Evolutionary conservation across 2,888 invertebrate genomes (phyloP), one percentile per base, ranked within the genome.

Genomic region (Deilephila porcellus): DNA sequence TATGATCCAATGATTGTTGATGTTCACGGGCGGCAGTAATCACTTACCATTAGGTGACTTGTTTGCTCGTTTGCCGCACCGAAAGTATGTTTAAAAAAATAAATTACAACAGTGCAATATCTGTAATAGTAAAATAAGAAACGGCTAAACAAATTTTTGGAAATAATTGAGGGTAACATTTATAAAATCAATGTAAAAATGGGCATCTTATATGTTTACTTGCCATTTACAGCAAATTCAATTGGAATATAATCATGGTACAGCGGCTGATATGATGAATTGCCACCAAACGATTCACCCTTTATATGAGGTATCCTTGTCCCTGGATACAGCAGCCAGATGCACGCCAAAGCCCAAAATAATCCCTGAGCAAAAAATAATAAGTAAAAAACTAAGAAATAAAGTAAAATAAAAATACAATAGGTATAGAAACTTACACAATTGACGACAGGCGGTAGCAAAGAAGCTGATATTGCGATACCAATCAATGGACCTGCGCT

Each of bases 401-500:
- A 70, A 19, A 56, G 34, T n/a, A 63, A 62, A 45, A 37, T 4
- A 45, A 45, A 25, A 25, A 1, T 45, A 4, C 0, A 11, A 3
- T 45, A 53, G 20, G 70, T 37, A n/a, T 67, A 4, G 45, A 6
- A 78, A 95, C 96, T 95, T 92, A 97, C 98, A 84, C 97, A 97
- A 91, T 98, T 98, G 34, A 98, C 98, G 74, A 97, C 97, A 5
- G 98, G 98, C 29, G 98, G 98, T 75, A 98, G 88, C 72, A 98
- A 92, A 0, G 98, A 98, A 0, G 98, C 98, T 25, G 98, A 98
- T 86, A 98, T 98, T n/a, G 98, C 98, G 72, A 98, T 98, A 75
- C 98, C 98, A 77, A 98, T 98, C 71, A 98, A 91, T 0, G 98
- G 98, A 0, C 98, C 98, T 60, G 97, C 97, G 85, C 97, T 98